These are phyloP conservation scores for Brachynemurus nebulosus DNA, from an alignment of 2,888 invertebrate species.

Conservation along the genomic window DNA sequence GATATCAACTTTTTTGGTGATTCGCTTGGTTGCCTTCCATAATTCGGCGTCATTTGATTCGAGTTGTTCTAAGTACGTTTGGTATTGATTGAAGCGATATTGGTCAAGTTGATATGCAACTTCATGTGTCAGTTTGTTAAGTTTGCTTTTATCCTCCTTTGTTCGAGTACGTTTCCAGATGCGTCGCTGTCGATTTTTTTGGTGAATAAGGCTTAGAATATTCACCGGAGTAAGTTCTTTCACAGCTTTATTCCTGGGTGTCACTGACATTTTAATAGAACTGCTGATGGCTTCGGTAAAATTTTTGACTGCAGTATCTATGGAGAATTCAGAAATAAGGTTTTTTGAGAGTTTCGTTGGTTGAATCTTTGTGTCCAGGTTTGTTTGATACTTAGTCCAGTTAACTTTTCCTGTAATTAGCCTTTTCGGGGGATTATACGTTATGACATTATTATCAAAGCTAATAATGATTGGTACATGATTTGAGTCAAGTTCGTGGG, in stretches of 20 bases:
- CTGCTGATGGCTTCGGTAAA: too few relatives aligned
- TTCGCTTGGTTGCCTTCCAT: too few relatives aligned
- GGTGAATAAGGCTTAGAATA: constrained; percentile 11
- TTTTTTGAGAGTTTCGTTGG: neutral
- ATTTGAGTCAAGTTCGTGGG: constrained; percentile 5
- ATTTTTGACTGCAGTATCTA: too few relatives aligned
- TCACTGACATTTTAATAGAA: too few relatives aligned
- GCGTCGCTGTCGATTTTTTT: constrained; percentile 9
- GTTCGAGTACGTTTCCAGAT: too few relatives aligned
- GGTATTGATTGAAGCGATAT: constrained; percentile 7
- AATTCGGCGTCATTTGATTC: constrained; percentile 8
- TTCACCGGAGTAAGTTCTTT: constrained; percentile 2
- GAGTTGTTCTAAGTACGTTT: constrained; percentile 7
- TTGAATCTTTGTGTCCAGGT: constrained; percentile 1
- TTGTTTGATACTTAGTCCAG: constrained; percentile 1
- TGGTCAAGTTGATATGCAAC: constrained; percentile 8
- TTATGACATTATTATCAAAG: neutral
- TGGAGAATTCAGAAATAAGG: neutral
- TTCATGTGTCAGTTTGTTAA: constrained; percentile 9
- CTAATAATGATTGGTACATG: neutral
- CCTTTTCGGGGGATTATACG: neutral
- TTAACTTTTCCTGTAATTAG: neutral
- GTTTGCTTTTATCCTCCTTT: constrained; percentile 9
- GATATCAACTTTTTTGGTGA: constrained; percentile 9
- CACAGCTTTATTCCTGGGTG: neutral